phyloP scores from a whole-genome alignment of 2,113 vertebrate species.

The Brienomyrus brachyistius region DNA sequence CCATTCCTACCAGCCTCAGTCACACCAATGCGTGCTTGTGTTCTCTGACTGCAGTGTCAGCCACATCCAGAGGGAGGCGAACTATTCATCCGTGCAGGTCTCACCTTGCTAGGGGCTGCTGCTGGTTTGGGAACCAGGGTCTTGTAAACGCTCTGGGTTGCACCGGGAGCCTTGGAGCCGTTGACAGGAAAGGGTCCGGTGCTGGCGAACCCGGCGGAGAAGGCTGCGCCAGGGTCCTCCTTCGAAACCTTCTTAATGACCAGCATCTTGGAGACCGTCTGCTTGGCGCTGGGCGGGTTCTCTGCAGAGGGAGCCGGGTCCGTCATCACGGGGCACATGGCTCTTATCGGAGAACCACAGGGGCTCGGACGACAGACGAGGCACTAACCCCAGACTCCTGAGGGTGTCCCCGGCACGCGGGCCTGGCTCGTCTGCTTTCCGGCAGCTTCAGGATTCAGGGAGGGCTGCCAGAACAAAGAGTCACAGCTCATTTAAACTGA shows the following conservation, averaged over 20 bases:
- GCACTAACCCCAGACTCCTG: slow-evolving; percentile 93
- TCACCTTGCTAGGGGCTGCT: slow-evolving; percentile 89
- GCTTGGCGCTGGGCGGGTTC: slow-evolving; percentile 97
- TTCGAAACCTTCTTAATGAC: slow-evolving; percentile 99
- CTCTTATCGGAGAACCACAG: neutral
- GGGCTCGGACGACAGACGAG: neutral
- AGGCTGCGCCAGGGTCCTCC: slow-evolving; percentile 89
- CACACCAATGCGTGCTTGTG: neutral
- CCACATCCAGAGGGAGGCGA: neutral
- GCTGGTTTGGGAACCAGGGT: slow-evolving; percentile 94
- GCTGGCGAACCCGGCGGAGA: slow-evolving; percentile 90
- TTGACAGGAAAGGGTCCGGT: slow-evolving; percentile 81
- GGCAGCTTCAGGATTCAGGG: slow-evolving; percentile 93
- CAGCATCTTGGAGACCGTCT: slow-evolving; percentile 93
- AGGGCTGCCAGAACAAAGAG: slow-evolving; percentile 64
- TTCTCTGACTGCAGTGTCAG: neutral
- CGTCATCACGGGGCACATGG: neutral
- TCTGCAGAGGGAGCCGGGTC: slow-evolving; percentile 56
- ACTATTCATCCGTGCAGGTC: neutral
- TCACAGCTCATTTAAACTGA: neutral
- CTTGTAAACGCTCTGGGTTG: slow-evolving; percentile 94
- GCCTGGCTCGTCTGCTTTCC: slow-evolving; percentile 82
- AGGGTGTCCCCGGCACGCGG: slow-evolving; percentile 84
- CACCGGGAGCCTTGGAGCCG: slow-evolving; percentile 78
- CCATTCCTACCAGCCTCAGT: neutral